phyloP scores from a whole-genome alignment of 2,888 invertebrate genomes.

The Eupeodes latifasciatus region DNA sequence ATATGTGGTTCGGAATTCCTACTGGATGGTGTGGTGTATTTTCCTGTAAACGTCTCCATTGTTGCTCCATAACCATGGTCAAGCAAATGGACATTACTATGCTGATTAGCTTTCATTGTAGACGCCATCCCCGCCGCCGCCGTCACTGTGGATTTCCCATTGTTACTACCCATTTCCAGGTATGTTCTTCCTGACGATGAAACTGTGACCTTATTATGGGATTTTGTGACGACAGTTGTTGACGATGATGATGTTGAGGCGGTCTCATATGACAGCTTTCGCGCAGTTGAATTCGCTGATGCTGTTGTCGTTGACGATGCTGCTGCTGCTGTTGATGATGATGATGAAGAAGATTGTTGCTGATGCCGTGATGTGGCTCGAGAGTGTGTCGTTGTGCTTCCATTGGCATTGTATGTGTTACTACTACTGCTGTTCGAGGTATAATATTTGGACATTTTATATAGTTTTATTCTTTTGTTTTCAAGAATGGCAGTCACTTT shows the following conservation, averaged over 20 bases:
- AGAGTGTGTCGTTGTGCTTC: conserved; percentile 77
- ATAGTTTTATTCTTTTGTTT: neutral
- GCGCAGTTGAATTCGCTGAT: conserved; percentile 70
- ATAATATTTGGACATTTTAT: conserved; percentile 75
- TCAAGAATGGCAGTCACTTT: conserved; percentile 48
- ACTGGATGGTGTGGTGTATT: conserved; percentile 85
- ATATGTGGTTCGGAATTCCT: conserved; percentile 82
- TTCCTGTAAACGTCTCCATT: conserved; percentile 85
- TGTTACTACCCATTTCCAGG: conserved; percentile 58
- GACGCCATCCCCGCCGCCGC: conserved; percentile 45
- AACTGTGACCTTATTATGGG: conserved; percentile 57
- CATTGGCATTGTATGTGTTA: conserved; percentile 76
- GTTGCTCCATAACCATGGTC: conserved; percentile 95
- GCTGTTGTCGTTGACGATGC: conserved; percentile 76
- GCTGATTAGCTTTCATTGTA: conserved; percentile 85
- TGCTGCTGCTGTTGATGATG: conserved; percentile 77
- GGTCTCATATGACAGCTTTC: conserved; percentile 76
- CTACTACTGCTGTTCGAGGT: conserved; percentile 72
- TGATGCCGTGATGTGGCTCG: conserved; percentile 71
- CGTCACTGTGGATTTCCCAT: conserved; percentile 53
- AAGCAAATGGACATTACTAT: conserved; percentile 87
- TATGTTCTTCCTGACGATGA: conserved; percentile 66
- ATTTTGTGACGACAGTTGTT: conserved; percentile 50
- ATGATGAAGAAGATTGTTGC: conserved; percentile 55
- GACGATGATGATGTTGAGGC: conserved; percentile 53